These are phyloP conservation scores for Leucoptera coffeella DNA, from an alignment of 2,888 invertebrate genomes.

Conservation along the genomic window DNA sequence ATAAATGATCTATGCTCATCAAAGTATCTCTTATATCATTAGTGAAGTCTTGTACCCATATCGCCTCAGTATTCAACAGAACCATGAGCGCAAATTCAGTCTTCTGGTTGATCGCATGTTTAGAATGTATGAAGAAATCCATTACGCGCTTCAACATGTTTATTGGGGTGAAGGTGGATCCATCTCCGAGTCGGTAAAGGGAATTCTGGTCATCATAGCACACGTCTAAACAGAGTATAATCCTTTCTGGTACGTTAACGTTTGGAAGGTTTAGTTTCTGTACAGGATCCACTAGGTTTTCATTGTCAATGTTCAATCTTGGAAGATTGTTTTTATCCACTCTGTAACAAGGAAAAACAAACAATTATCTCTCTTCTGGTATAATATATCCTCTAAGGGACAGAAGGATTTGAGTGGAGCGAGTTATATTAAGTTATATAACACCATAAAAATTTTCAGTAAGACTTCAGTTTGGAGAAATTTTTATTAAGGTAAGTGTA, in stretches of 20 bases:
- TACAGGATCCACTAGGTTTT: too few species aligned
- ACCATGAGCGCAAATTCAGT: slow-evolving; percentile 60
- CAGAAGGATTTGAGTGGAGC: too few species aligned
- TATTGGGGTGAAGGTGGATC: slow-evolving; percentile 48
- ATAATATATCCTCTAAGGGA: too few species aligned
- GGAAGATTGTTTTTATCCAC: too few species aligned
- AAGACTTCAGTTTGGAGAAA: too few species aligned
- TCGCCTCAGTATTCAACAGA: slow-evolving; percentile 43
- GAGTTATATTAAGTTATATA: too few species aligned
- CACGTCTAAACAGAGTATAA: slow-evolving; percentile 58
- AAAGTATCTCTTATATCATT: slow-evolving; percentile 53
- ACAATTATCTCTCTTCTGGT: too few species aligned
- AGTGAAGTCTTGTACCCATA: slow-evolving; percentile 59
- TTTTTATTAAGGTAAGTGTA: too few species aligned
- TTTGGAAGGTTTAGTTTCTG: slow-evolving; percentile 40
- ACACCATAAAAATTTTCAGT: too few species aligned
- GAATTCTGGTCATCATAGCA: slow-evolving; percentile 52
- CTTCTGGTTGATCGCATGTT: slow-evolving; percentile 50
- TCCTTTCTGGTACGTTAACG: slow-evolving; percentile 55
- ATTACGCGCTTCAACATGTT: slow-evolving; percentile 58
- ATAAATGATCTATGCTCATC: slow-evolving; percentile 47
- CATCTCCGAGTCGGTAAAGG: slow-evolving; percentile 43
- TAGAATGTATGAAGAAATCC: slow-evolving; percentile 57
- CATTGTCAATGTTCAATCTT: too few species aligned
- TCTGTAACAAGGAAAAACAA: too few species aligned